A percentile compares a stretch with the other conserved stretches of the same genome.
These are phyloP conservation scores for Samia ricini DNA, from an alignment of 1,140 invertebrate genomes.

Conservation along the genomic window DNA sequence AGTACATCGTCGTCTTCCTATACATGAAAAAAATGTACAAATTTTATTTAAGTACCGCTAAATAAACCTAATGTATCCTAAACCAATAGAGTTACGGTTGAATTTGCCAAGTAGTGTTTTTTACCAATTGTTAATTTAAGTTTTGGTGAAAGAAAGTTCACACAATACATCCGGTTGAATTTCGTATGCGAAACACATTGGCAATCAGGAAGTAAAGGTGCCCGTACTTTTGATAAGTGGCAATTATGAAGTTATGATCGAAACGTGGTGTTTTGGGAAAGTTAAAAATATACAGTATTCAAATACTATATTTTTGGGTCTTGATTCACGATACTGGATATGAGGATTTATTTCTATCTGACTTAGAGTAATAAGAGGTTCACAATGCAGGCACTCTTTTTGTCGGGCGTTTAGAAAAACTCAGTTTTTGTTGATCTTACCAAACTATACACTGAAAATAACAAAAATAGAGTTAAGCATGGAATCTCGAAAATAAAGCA, in stretches of 20 bases:
- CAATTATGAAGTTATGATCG: background rate
- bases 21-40: slow-evolving; percentile 4
- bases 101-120: background rate
- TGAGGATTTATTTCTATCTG: too few relatives aligned
- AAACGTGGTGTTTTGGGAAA: background rate
- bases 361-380: too few relatives aligned
- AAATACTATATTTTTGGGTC: too few relatives aligned
- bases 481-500: too few relatives aligned
- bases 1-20: slow-evolving; percentile 6
- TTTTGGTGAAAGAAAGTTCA: slow-evolving; percentile 17
- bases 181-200: slow-evolving; percentile 22
- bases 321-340: too few relatives aligned
- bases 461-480: too few relatives aligned
- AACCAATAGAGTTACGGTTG: background rate
- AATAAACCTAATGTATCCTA: background rate
- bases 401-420: too few relatives aligned
- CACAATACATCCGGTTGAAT: slow-evolving; percentile 16
- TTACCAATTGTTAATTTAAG: background rate
- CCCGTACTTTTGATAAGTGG: slow-evolving; percentile 19
- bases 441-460: too few relatives aligned
- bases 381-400: too few relatives aligned
- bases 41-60: background rate
- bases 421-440: too few relatives aligned
- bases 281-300: background rate
- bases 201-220: slow-evolving; percentile 19